These are phyloP conservation scores for Diaprepes abbreviatus DNA, from an alignment of 2,888 invertebrate species.

Conservation along the genomic window DNA sequence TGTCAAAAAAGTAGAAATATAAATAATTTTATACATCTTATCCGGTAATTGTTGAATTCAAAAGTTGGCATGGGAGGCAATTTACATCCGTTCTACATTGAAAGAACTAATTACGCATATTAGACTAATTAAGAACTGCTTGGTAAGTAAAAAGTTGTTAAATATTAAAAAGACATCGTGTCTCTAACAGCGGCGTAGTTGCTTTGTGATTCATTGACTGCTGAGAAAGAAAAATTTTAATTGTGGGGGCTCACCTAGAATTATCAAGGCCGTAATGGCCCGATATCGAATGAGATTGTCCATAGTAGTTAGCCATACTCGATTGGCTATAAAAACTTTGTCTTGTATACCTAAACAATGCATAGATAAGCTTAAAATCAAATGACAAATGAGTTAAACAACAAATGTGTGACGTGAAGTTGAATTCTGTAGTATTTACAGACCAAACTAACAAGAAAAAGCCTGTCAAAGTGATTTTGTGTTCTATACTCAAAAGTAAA, in stretches of 20 bases:
- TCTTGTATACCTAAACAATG: constrained; percentile 66
- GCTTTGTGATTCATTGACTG: neutral
- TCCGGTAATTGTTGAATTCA: too few species aligned
- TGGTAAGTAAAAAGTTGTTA: too few species aligned
- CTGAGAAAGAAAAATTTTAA: constrained; percentile 12
- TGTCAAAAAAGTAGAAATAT: too few species aligned
- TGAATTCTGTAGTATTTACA: neutral
- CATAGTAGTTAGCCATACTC: constrained; percentile 65
- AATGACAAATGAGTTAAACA: constrained; percentile 30
- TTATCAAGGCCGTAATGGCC: constrained; percentile 66
- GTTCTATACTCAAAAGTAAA: neutral
- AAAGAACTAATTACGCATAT: too few species aligned
- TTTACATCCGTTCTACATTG: too few species aligned
- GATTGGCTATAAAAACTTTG: constrained; percentile 68
- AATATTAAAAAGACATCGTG: neutral
- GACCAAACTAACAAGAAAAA: neutral
- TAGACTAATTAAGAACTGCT: too few species aligned
- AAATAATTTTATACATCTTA: too few species aligned
- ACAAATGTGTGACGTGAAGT: constrained; percentile 5
- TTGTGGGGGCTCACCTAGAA: constrained; percentile 65
- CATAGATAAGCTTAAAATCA: constrained; percentile 45
- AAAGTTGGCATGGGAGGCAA: too few species aligned
- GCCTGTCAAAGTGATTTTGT: constrained; percentile 8
- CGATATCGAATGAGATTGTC: constrained; percentile 66
- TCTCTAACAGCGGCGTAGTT: neutral